Percentiles rank a stretch among this genome's conserved stretches.
Evolutionary conservation across 2,888 invertebrate species (phyloP).

Genomic region (Mellilla xanthometata): DNA sequence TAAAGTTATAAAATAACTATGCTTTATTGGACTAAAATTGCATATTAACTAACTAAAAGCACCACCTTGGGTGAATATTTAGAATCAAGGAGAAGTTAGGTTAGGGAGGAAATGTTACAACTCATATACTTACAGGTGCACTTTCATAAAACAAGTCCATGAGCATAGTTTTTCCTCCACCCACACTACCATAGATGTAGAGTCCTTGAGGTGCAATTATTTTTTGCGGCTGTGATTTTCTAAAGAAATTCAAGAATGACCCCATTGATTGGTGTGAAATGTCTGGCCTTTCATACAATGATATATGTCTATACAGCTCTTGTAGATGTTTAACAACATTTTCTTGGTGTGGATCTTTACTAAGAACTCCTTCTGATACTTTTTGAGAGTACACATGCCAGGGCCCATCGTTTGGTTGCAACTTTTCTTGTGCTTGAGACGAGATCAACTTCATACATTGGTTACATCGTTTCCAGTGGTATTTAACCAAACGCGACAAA

Average conservation of each 20-base stretch:
- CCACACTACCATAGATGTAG: slow-evolving; percentile 95
- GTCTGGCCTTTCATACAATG: slow-evolving; percentile 76
- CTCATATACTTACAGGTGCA: slow-evolving; percentile 55
- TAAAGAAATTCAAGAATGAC: slow-evolving; percentile 64
- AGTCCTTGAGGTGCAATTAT: slow-evolving; percentile 88
- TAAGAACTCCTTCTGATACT: slow-evolving; percentile 82
- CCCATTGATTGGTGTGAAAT: slow-evolving; percentile 38
- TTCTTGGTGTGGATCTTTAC: slow-evolving; percentile 88
- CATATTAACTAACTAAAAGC: too few relatives aligned
- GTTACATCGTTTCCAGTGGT: slow-evolving; percentile 54
- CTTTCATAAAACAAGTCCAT: slow-evolving; percentile 98
- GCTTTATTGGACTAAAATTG: too few relatives aligned
- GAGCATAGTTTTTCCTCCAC: slow-evolving; percentile 98
- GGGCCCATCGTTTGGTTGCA: slow-evolving; percentile 63
- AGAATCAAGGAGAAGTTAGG: too few relatives aligned
- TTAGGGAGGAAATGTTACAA: too few relatives aligned
- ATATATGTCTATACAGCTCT: slow-evolving; percentile 84
- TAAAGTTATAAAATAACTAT: too few relatives aligned
- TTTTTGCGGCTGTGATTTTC: slow-evolving; percentile 59
- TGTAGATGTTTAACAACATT: slow-evolving; percentile 87
- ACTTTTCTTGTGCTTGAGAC: slow-evolving; percentile 49
- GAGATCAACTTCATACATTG: slow-evolving; percentile 60
- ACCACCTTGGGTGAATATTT: too few relatives aligned
- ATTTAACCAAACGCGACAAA: slow-evolving; percentile 49
- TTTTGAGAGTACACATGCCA: slow-evolving; percentile 79